These are phyloP conservation scores for Lepeophtheirus nordmannii DNA, from an alignment of 2,888 invertebrate genomes.

Conservation along the genomic window DNA sequence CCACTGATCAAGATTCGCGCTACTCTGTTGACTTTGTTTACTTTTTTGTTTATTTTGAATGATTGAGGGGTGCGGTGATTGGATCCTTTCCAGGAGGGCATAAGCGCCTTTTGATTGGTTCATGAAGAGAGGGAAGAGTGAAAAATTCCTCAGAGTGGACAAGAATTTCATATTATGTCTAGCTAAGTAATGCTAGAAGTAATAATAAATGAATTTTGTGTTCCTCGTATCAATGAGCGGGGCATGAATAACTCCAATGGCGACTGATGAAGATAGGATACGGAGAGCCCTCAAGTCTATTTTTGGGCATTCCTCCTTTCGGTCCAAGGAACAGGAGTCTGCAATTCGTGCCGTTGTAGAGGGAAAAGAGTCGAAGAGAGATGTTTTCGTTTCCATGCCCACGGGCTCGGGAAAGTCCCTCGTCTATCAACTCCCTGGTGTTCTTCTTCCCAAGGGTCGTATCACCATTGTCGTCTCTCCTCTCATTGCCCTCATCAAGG, in stretches of 20 bases:
- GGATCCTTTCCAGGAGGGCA: no score
- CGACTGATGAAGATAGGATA: neutral
- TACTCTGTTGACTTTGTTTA: no score
- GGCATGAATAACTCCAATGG: neutral
- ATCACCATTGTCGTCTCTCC: constrained; percentile 91
- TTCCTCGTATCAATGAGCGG: neutral
- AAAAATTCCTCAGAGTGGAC: no score
- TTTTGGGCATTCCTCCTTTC: constrained; percentile 14
- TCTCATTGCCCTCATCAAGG: constrained; percentile 84
- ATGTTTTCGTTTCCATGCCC: constrained; percentile 94
- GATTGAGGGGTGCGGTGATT: no score
- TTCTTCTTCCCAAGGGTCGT: constrained; percentile 52
- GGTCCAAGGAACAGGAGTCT: constrained; percentile 7
- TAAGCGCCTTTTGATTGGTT: no score
- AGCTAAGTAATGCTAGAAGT: no score
- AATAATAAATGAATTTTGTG: no score
- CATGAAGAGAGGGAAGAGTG: no score
- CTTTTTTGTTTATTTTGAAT: no score
- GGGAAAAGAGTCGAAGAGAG: constrained; percentile 51
- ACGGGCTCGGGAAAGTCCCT: constrained; percentile 95
- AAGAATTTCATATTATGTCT: no score
- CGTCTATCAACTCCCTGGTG: constrained; percentile 88
- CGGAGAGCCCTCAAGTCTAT: neutral
- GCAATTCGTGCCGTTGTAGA: constrained; percentile 37
- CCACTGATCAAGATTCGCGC: no score